Conservation (phyloP, 2,113 vertebrate species). For the Poicephalus gulielmi region DNA sequence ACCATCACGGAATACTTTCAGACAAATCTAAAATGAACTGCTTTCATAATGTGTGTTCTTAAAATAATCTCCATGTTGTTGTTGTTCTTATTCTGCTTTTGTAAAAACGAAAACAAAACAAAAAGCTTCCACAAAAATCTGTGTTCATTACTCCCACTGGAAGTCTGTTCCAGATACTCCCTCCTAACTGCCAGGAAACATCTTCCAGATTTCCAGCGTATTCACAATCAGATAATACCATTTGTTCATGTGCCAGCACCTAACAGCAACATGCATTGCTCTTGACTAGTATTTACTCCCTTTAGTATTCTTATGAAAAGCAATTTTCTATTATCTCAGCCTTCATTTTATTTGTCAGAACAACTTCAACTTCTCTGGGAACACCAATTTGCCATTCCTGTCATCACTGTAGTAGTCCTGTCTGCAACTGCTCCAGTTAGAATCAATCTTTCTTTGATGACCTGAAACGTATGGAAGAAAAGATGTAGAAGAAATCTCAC, state of each 20-base stretch:
- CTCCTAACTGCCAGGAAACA: not conserved
- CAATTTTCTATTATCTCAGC: not conserved
- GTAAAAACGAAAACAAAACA: not conserved
- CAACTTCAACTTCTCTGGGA: not conserved
- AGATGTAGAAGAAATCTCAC: not conserved
- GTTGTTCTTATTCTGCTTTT: not conserved
- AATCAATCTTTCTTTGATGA: not conserved
- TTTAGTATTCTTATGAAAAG: not conserved
- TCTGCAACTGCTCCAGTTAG: not conserved
- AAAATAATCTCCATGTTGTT: not conserved
- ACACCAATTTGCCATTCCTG: accelerated
- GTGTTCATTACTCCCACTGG: not conserved
- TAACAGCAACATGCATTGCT: not conserved
- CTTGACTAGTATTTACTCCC: not conserved
- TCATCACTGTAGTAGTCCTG: not conserved
- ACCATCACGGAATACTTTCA: not conserved
- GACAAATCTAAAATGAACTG: not conserved
- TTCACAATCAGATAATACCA: not conserved
- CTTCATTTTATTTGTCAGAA: not conserved
- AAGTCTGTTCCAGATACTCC: not conserved
- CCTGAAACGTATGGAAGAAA: accelerated
- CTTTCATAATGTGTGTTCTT: not conserved
- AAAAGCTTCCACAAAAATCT: not conserved
- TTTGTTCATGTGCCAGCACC: not conserved
- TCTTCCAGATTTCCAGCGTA: not conserved